A percentile compares a stretch with the other conserved stretches of the same genome.
These are phyloP conservation scores for Caenorhabditis elegans DNA, from an alignment of 1,140 invertebrate genomes.

Conservation along the genomic window DNA sequence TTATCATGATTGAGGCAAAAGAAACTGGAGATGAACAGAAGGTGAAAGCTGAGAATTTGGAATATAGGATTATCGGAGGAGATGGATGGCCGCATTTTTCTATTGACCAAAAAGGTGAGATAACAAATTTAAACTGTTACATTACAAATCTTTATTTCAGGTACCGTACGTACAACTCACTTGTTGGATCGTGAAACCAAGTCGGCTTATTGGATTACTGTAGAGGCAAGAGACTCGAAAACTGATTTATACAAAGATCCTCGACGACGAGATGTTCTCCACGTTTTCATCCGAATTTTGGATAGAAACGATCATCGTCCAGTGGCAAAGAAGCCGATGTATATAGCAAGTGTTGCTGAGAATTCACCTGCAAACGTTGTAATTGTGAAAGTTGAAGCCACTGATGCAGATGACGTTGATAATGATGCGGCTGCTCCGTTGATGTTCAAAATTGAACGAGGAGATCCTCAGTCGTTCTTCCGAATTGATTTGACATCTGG, in stretches of 20 bases:
- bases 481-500: slow-evolving; percentile 81
- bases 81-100: slow-evolving; percentile 86
- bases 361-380: slow-evolving; percentile 75
- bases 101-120: slow-evolving; percentile 70
- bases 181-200: slow-evolving; percentile 84
- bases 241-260: slow-evolving; percentile 58
- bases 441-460: slow-evolving; percentile 76
- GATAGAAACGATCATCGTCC: slow-evolving; percentile 93
- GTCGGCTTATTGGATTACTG: slow-evolving; percentile 86
- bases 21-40: slow-evolving; percentile 75
- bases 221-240: slow-evolving; percentile 86
- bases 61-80: slow-evolving; percentile 83
- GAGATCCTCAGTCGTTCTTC: slow-evolving; percentile 87
- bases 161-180: slow-evolving; percentile 79
- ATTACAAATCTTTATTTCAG: slow-evolving; percentile 70
- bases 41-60: slow-evolving; percentile 74
- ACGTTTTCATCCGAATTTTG: slow-evolving; percentile 81
- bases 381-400: slow-evolving; percentile 78
- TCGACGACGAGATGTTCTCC: slow-evolving; percentile 51
- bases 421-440: slow-evolving; percentile 66
- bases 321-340: slow-evolving; percentile 80
- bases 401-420: slow-evolving; percentile 77
- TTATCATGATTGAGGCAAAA: slow-evolving; percentile 77
- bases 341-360: slow-evolving; percentile 80
- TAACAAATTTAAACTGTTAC: background rate